Evolutionary conservation across 2,888 invertebrate genomes (phyloP).

Genomic region (Mythimna impura): DNA sequence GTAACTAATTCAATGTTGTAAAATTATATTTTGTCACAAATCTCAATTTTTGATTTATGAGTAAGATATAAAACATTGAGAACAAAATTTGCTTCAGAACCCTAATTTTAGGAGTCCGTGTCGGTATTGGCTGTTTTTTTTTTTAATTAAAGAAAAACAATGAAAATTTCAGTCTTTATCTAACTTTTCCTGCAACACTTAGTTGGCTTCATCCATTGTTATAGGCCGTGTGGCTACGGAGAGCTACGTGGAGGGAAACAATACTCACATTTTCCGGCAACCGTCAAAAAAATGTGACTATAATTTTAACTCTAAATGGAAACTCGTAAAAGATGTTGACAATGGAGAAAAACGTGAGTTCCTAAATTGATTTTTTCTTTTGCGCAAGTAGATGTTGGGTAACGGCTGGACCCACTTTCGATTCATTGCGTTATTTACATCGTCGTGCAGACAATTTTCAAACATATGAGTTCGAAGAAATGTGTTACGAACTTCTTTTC

Average conservation of each 20-base stretch:
- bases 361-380: not conserved
- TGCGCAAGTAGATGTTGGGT: not conserved
- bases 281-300: constrained; percentile 23
- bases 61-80: no score
- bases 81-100: no score
- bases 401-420: not conserved
- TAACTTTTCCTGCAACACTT: not conserved
- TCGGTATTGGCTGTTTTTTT: no score
- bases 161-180: not conserved
- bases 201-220: not conserved
- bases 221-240: not conserved
- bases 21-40: no score
- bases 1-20: no score
- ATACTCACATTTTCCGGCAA: not conserved
- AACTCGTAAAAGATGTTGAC: not conserved
- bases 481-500: not conserved
- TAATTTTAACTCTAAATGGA: not conserved
- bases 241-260: not conserved
- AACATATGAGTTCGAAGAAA: not conserved
- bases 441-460: not conserved
- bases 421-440: not conserved
- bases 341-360: constrained; percentile 17
- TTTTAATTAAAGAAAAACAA: not conserved
- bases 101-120: no score
- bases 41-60: no score